Percentiles rank a stretch among this genome's conserved stretches.
Conservation (phyloP, 2,888 invertebrate species). For the Hirtodrosophila trivittata region DNA sequence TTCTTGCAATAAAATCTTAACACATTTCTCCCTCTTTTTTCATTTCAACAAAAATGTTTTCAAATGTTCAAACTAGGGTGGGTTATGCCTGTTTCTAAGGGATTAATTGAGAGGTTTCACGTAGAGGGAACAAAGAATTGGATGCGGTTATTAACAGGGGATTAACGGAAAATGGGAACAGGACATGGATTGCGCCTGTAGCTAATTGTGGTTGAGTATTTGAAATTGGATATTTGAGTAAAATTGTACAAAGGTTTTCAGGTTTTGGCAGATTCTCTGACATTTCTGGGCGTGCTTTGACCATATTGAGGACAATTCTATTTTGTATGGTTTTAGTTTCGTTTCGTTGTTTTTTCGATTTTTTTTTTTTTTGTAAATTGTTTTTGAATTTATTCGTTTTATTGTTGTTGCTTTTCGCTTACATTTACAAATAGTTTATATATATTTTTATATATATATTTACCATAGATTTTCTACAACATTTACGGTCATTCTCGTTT, state of each 20-base stretch:
- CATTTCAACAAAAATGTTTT: constrained; percentile 8
- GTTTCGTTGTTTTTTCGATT: too few relatives aligned
- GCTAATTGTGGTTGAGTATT: too few relatives aligned
- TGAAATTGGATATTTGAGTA: too few relatives aligned
- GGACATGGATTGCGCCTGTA: too few relatives aligned
- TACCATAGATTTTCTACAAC: constrained; percentile 77
- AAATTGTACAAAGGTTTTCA: too few relatives aligned
- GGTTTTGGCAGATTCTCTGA: too few relatives aligned
- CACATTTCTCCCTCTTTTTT: constrained; percentile 43
- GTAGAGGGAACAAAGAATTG: constrained; percentile 3
- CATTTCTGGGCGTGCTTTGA: too few relatives aligned
- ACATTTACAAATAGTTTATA: constrained; percentile 75
- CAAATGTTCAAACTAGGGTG: constrained; percentile 9
- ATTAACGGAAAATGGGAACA: too few relatives aligned
- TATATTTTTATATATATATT: constrained; percentile 65
- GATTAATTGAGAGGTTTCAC: constrained; percentile 33
- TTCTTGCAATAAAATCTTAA: constrained; percentile 53
- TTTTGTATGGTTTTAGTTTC: too few relatives aligned
- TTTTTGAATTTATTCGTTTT: constrained; percentile 67
- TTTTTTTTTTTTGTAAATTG: constrained; percentile 4
- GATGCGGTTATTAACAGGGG: not conserved
- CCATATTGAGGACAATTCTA: too few relatives aligned
- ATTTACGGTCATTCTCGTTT: constrained; percentile 67
- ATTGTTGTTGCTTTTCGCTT: constrained; percentile 64
- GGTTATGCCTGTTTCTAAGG: constrained; percentile 20